Evolutionary conservation across 2,888 invertebrate genomes (phyloP).

Genomic region (Melikaiella ostensackeni): DNA sequence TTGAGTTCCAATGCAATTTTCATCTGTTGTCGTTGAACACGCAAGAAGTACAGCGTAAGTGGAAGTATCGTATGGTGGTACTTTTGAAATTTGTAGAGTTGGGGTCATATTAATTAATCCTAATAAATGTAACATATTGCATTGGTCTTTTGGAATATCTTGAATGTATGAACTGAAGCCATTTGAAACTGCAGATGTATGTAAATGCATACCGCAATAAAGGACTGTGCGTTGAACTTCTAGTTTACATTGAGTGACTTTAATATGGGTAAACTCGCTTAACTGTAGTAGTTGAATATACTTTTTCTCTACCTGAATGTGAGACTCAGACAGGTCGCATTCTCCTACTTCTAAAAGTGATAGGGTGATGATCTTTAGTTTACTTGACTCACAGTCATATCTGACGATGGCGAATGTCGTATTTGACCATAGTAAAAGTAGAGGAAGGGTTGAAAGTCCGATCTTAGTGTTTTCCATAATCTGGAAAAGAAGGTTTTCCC

Average conservation of each 20-base stretch:
- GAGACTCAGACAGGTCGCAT: conserved; percentile 36
- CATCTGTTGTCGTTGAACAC: not conserved
- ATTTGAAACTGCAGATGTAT: conserved; percentile 17
- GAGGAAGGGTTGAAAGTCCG: no score
- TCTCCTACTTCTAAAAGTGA: conserved; percentile 41
- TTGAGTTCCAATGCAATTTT: conserved; percentile 39
- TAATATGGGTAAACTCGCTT: not conserved
- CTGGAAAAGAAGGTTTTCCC: no score
- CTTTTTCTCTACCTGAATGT: conserved; percentile 7
- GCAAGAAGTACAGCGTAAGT: conserved; percentile 32
- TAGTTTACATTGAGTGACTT: conserved; percentile 22
- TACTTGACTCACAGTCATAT: conserved; percentile 41
- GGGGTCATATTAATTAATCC: no score
- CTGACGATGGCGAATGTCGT: conserved; percentile 42
- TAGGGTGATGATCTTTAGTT: conserved; percentile 44
- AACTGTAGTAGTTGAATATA: conserved; percentile 33
- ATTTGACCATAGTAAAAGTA: no score
- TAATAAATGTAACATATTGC: no score
- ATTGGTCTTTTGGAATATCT: no score
- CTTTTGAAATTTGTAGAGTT: no score
- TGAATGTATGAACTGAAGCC: not conserved
- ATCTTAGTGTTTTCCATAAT: no score
- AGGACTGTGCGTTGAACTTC: not conserved
- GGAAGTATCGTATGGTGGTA: not conserved
- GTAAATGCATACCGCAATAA: conserved; percentile 13